Base-by-base conservation (phyloP, 2,113 vertebrate genomes). In the Benitochromis conjunctus region DNA sequence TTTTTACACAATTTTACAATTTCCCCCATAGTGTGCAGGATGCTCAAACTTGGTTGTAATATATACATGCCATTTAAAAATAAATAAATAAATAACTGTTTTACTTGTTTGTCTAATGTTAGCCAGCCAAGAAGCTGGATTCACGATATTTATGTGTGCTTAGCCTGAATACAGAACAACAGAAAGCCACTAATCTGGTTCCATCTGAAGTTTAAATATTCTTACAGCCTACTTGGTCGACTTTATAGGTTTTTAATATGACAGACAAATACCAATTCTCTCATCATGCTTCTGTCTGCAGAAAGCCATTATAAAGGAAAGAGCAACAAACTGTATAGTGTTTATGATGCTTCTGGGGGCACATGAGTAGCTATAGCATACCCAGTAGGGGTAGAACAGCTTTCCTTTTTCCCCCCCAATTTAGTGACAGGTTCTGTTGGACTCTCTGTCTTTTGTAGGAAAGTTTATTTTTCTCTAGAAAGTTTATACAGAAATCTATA, bases 401-500 rank as follows among this genome's bases (percentile, higher is more conserved):
- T 5, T 38, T 38, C 1, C 2, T 5, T 51, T 29, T 38, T 7
- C 0, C 0, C 0, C 0, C 14, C 43, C 9, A 76, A 24, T 24
- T 55, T 21, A 53, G 18, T n/a, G 51, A 53, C 51, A 9, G 16
- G 38, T 71, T 71, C 38, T 71, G 21, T 29, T 74, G 14, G 14
- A 48, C 19, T 74, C 43, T 16, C 26, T 76, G 16, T 16, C 43
- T 51, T 51, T 8, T 76, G 16, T 76, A 51, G 43, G 9, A 31
- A 76, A 31, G 26, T 76, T 76, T 51, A 51, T 51, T 48, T 48
- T 48, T 74, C 69, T 46, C 24, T 26, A 71, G 41, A 48, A 46
- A 29, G 66, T 74, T 74, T 31, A 51, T 31, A 51, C 2, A 51
- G 18, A 76, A 76, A 53, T n/a, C 46, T 53, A 34, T 29, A 53